Base-by-base conservation (phyloP, 2,888 invertebrate genomes). In the Apodemia duryi region DNA sequence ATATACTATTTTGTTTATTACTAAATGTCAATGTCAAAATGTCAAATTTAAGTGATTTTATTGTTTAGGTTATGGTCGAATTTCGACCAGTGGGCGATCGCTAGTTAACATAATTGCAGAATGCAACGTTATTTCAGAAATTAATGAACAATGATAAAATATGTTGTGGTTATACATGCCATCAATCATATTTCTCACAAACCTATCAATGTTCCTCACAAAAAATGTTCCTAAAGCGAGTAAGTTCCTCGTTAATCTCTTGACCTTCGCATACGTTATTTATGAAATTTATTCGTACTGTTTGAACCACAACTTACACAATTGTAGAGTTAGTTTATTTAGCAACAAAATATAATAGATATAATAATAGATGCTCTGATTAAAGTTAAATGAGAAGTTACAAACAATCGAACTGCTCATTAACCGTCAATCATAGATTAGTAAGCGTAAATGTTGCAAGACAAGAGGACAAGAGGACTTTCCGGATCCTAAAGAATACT, bases 301-400 rank as follows among this genome's bases (percentile, higher is more conserved):
- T 57, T 57, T 57, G 0, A 57, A 54, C 54, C 28, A 10, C 11
- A 13, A 57, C 11, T 57, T 57, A 32, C 57, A 13, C 32, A 57
- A 57, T 32, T 32, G 11, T 32, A 5, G 9, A 5, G 1, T 6
- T 6, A 7, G 54, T 32, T 32, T 32, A 57, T 57, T 57, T 32
- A 57, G 54, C 54, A 57, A 57, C 29, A 32, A 32, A 29, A 11
- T 13, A 32, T 13, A 57, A 57, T 57, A 57, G 29, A 32, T 1
- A 32, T 57, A 57, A 57, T 57, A 57, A 54, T 54, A 10, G 28
- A n/a, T n/a, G n/a, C n/a, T n/a, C n/a, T n/a, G n/a, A n/a, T n/a
- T n/a, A n/a, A n/a, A n/a, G n/a, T n/a, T n/a, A n/a, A n/a, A n/a
- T n/a, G n/a, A n/a, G n/a, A n/a, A n/a, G n/a, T n/a, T n/a, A n/a